Base-by-base conservation (phyloP, 2,888 invertebrate species). In the Idaea straminata region DNA sequence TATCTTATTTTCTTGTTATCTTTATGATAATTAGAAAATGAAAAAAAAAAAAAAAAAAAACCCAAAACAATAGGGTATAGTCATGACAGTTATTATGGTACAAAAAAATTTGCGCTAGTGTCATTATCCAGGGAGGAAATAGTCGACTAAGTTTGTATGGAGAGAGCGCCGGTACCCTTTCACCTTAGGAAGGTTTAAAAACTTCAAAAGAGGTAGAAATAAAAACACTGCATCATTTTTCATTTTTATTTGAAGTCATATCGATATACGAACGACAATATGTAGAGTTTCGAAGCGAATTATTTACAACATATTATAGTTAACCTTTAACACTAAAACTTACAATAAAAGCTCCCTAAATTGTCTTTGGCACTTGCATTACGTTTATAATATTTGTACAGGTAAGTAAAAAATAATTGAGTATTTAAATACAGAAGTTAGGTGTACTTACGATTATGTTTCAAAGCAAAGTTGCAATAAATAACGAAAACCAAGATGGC, bases 291-390 rank as follows among this genome's bases (percentile, higher is more conserved):
- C n/a, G 81, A 89, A 90, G 89, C 87, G 59, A 74, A 79, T 78
- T 86, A 83, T 87, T 81, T 86, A 85, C 85, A 86, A 72, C 65
- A 71, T 77, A 72, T 77, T 13, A 62, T 64, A 63, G 61, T 64
- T 66, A 64, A 61, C 71, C 76, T 73, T 75, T 70, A 76, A 73
- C 70, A 72, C 68, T 72, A 76, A 75, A 78, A 83, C 84, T 86
- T 89, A 86, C 71, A 71, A 68, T 87, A 89, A 79, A 91, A 90
- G 87, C 89, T 90, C 87, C 88, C 89, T 89, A 87, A 85, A 83
- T 85, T 84, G 83, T 84, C 81, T 87, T 91, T 91, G 91, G 91
- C 91, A 91, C 91, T 91, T 90, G 81, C 81, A 81, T 88, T 87
- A 84, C 77, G 73, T 77, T 83, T 80, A 77, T 73, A 79, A 69